A percentile compares a stretch with the other conserved stretches of the same genome.
phyloP scores from a whole-genome alignment of 2,113 vertebrate species.

The Lanius collurio region DNA sequence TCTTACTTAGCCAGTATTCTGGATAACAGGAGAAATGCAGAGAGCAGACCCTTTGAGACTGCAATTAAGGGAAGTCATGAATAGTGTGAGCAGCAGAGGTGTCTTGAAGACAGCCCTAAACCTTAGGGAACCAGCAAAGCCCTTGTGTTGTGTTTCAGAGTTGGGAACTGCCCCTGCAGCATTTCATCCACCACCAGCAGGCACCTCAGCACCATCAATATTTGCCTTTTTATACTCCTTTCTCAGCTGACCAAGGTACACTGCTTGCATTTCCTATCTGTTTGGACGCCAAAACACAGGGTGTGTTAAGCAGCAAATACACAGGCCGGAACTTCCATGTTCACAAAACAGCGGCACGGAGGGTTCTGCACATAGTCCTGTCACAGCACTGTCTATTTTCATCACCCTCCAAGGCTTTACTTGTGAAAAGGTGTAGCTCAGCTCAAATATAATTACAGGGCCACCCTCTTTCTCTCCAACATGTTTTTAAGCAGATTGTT shows the following conservation, averaged over 20 bases:
- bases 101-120: not conserved
- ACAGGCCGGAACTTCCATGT: not conserved
- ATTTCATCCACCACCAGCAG: rapidly evolving
- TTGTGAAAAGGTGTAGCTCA: not conserved
- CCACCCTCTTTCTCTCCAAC: not conserved
- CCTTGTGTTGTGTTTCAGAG: not conserved
- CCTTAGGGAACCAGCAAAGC: not conserved
- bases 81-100: not conserved
- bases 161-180: not conserved
- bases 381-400: not conserved
- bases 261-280: not conserved
- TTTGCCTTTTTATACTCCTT: not conserved
- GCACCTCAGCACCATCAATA: not conserved
- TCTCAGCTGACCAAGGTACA: not conserved
- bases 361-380: rapidly evolving
- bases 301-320: not conserved
- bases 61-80: not conserved
- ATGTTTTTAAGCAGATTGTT: not conserved
- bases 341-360: rapidly evolving
- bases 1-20: not conserved
- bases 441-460: not conserved
- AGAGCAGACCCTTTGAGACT: not conserved
- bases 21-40: not conserved
- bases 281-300: rapidly evolving
- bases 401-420: not conserved